Evolutionary conservation across 2,113 vertebrate species (phyloP).

Genomic region (Emydura subglobosa): DNA sequence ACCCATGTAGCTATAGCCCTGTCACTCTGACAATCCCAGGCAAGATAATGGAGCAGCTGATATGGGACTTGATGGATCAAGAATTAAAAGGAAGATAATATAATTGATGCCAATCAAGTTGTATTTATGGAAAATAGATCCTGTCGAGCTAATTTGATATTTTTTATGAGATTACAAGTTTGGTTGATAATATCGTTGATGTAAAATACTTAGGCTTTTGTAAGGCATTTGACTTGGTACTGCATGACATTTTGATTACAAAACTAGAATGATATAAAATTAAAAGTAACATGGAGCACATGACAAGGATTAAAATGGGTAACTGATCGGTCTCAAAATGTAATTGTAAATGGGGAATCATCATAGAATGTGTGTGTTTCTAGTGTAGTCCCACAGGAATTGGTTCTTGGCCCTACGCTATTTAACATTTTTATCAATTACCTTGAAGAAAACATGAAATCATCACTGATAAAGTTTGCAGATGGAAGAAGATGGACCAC

Average conservation of each 20-base stretch:
- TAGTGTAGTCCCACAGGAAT: too few relatives aligned
- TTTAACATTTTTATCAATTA: neutral
- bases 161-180: neutral
- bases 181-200: neutral
- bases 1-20: neutral
- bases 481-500: neutral
- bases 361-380: neutral
- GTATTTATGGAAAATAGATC: neutral
- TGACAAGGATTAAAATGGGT: neutral
- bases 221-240: neutral
- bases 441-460: too few relatives aligned
- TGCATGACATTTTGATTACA: neutral
- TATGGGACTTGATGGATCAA: neutral
- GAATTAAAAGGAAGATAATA: neutral
- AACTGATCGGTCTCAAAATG: neutral
- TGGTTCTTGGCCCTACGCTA: neutral
- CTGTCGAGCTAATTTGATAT: neutral
- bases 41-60: neutral
- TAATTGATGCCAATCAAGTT: neutral
- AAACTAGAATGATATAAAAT: neutral
- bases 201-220: neutral
- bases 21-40: neutral
- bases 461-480: too few relatives aligned
- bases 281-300: neutral
- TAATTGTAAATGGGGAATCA: neutral